Evolutionary conservation across 2,113 vertebrate genomes (phyloP), one percentile per base, ranked within the genome.

Genomic region (Tenebrosternarchus preto): DNA sequence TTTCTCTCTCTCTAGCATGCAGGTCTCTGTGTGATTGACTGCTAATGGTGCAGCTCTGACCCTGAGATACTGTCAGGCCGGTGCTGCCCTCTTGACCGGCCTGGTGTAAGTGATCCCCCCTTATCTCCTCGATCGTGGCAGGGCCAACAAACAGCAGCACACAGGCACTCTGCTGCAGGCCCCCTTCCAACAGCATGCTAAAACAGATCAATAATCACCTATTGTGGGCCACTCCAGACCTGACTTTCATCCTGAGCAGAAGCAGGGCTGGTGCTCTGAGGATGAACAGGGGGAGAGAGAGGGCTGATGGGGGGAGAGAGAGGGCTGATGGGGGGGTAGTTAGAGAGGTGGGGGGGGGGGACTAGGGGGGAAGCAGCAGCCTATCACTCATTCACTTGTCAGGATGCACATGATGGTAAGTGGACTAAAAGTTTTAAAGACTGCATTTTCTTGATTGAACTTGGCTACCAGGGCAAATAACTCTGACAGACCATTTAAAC

Each of bases 151-250:
- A 86, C 59, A 84, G 85, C 78, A 72, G 86, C 82, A 80, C 82
- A 50, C 70, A 82, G 75, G 82, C 29, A 71, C 88, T 84, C 89
- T 88, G 88, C 89, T 83, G 82, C 78, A 87, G 84, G 85, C 86
- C 84, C 69, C 46, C 79, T 76, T 89, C 85, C 90, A 89, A 90
- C 89, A 91, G 89, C 82, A 74, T 84, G 78, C 76, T 86, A 82
- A 88, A 88, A 78, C 68, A 77, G 86, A 92, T 93, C 90, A 84
- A 92, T 92, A 91, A 83, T 80, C 86, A 86, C 74, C 87, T 91
- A 90, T 90, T 88, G 88, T 80, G 77, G 84, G 84, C 82, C 82
- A 78, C 83, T 82, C 82, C 59, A 77, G 69, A 50, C 46, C 85
- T 89, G 83, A 57, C 70, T 86, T n/a, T 86, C 78, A 85, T 87